phyloP scores from a whole-genome alignment of 1,140 invertebrate genomes.

The Lucilia sericata region DNA sequence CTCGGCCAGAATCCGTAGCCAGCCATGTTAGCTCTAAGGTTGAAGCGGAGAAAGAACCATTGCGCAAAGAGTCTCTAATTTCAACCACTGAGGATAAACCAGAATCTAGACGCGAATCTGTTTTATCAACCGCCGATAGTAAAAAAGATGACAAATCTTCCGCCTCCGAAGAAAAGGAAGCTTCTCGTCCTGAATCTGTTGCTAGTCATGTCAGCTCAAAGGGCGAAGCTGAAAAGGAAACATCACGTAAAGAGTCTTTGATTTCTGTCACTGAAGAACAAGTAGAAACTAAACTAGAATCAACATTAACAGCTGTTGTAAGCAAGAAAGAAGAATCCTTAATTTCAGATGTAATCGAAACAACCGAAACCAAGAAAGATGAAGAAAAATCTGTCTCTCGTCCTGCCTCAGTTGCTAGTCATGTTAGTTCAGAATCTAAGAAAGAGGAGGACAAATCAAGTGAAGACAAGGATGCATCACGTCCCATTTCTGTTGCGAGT shows the following conservation, averaged over 20 bases:
- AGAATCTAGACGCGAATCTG: neutral
- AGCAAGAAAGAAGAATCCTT: no score
- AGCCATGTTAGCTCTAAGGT: neutral
- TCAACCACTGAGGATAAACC: neutral
- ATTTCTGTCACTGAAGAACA: neutral
- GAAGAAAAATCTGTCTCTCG: conserved; percentile 46
- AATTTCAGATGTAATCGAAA: neutral
- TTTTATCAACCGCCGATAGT: neutral
- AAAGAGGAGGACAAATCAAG: conserved; percentile 42
- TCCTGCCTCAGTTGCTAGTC: conserved; percentile 49
- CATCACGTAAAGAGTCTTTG: conserved; percentile 3
- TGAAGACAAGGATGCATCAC: conserved; percentile 32
- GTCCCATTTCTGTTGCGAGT: conserved; percentile 48
- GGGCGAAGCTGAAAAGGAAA: neutral
- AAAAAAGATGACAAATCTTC: neutral
- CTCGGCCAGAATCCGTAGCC: neutral
- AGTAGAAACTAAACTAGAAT: neutral
- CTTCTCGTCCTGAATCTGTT: neutral
- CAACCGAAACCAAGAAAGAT: neutral
- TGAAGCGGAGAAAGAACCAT: neutral
- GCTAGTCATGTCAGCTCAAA: neutral
- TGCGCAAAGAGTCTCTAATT: neutral
- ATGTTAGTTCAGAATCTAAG: neutral
- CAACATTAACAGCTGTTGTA: neutral
- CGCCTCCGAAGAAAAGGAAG: neutral